Base-by-base conservation (phyloP, 2,113 vertebrate genomes). In the Rhinoderma darwinii region DNA sequence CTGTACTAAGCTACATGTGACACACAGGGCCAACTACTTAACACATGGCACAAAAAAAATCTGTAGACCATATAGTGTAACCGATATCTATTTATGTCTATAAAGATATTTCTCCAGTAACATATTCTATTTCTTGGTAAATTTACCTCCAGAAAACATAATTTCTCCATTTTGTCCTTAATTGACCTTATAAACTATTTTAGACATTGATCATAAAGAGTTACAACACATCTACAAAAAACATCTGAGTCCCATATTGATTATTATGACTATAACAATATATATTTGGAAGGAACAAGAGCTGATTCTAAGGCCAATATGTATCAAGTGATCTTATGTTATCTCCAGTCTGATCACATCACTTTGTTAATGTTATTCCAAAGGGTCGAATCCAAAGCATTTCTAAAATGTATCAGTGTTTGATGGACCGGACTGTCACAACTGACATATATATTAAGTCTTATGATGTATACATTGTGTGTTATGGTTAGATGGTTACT, bases 271-370 rank as follows among this genome's bases (percentile, higher is more conserved):
- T 78, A 51, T 54, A 78, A 78, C 27, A 12, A 22, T 78, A 78
- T 78, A 78, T 78, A 54, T 51, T 54, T 78, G 75, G 75, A 78
- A 78, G 18, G 44, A 78, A 50, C 47, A 51, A 6, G 30, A 78
- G 35, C 75, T 5, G 9, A 22, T 32, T 51, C 75, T 78, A 20
- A 32, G 41, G 75, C 75, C 44, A 78, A 50, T 51, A 51, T 51
- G 75, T 78, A 51, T 78, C 75, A 78, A 51, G 74, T 77, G 74
- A 77, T 51, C 44, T 77, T 77, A 76, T 76, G 47, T 76, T 32
- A 77, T 77, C 43, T 77, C 27, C 4, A 30, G 44, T 77, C 74
- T 9, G 44, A 77, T 77, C 50, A 77, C 14, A 77, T 77, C 74
- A 51, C 27, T 51, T 77, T 77, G 44, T 76, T 76, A 44, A 47